A percentile compares a stretch with the other conserved stretches of the same genome.
Evolutionary conservation across 2,888 invertebrate species (phyloP).

Genomic region (Luffia ferchaultella): DNA sequence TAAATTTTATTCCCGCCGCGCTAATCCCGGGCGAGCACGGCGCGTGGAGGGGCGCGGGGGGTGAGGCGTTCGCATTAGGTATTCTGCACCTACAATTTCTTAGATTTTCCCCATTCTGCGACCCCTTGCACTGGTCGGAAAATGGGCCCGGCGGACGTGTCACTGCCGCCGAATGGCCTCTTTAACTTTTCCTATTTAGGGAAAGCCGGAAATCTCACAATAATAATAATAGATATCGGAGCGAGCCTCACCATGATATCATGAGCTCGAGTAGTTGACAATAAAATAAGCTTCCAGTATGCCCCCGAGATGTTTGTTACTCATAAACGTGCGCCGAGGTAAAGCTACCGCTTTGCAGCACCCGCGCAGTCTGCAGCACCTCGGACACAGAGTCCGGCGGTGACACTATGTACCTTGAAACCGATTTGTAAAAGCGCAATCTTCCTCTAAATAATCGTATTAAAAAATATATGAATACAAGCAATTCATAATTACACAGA

Average conservation of each 20-base stretch:
- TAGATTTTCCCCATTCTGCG: conserved; percentile 9
- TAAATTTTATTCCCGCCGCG: conserved; percentile 46
- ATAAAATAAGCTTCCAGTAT: not conserved
- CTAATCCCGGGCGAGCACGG: too few species aligned
- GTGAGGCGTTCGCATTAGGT: conserved; percentile 7
- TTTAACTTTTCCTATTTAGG: conserved; percentile 67
- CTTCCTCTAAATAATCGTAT: too few species aligned
- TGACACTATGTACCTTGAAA: not conserved
- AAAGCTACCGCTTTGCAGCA: too few species aligned
- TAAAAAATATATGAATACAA: too few species aligned
- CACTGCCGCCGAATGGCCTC: conserved; percentile 52
- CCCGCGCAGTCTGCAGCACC: not conserved
- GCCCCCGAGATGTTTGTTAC: too few species aligned
- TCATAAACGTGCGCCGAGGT: too few species aligned
- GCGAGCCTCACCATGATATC: conserved; percentile 1
- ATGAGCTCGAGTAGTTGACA: conserved; percentile 4
- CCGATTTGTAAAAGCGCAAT: too few species aligned
- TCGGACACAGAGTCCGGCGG: not conserved
- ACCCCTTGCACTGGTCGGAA: conserved; percentile 10
- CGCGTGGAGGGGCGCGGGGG: not conserved
- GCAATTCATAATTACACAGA: not conserved
- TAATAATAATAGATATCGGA: conserved; percentile 41
- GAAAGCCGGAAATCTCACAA: conserved; percentile 52
- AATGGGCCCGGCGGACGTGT: conserved; percentile 39
- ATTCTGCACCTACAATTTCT: conserved; percentile 9